Evolutionary conservation across 1,140 invertebrate genomes (phyloP).

Genomic region (Planococcus citri): DNA sequence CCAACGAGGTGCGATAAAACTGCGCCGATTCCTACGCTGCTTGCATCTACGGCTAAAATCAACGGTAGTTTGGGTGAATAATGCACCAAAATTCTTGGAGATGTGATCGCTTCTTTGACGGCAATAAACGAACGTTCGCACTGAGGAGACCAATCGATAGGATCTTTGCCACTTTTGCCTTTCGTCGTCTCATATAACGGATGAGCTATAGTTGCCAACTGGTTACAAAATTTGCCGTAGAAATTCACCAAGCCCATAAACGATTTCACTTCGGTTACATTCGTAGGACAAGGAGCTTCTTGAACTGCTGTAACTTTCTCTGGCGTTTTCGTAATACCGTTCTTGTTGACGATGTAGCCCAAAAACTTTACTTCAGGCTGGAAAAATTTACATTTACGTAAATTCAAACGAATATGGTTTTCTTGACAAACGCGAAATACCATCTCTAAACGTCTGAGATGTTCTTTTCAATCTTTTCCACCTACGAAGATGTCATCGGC

Average conservation of each 20-base stretch:
- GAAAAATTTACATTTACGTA: slow-evolving; percentile 35
- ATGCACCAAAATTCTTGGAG: no score
- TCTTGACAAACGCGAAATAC: neutral
- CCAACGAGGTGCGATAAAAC: no score
- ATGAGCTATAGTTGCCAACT: slow-evolving; percentile 30
- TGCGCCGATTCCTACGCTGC: no score
- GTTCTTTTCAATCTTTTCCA: slow-evolving; percentile 25
- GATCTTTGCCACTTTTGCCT: slow-evolving; percentile 22
- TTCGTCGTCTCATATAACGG: slow-evolving; percentile 32
- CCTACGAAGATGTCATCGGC: slow-evolving; percentile 31
- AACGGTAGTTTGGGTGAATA: no score
- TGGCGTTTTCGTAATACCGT: slow-evolving; percentile 32
- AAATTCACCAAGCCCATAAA: slow-evolving; percentile 38
- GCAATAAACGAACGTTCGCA: no score
- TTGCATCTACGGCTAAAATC: no score
- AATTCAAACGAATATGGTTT: slow-evolving; percentile 27
- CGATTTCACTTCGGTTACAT: slow-evolving; percentile 32
- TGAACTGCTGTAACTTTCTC: slow-evolving; percentile 34
- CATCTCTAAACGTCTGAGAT: neutral
- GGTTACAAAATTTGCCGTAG: slow-evolving; percentile 36
- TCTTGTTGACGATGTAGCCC: slow-evolving; percentile 32
- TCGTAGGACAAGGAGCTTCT: slow-evolving; percentile 31
- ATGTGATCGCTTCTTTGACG: no score
- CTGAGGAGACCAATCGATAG: no score
- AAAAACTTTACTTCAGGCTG: slow-evolving; percentile 32